These are phyloP conservation scores for Hypsopygia costalis DNA, from an alignment of 2,888 invertebrate species.

Conservation along the genomic window DNA sequence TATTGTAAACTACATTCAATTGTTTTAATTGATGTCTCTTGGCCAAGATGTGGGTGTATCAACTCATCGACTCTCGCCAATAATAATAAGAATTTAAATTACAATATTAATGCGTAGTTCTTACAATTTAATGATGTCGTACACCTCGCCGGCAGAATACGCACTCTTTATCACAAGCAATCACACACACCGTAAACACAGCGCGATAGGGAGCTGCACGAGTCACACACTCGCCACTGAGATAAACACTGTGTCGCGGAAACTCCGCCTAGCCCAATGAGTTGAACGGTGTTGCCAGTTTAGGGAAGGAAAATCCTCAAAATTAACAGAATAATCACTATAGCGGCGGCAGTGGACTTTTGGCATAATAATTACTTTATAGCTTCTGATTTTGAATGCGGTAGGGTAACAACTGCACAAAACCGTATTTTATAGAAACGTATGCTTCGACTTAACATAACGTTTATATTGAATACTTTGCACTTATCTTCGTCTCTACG, in stretches of 20 bases:
- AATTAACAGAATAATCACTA: too few relatives aligned
- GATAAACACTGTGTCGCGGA: conserved; percentile 42
- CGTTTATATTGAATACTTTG: too few relatives aligned
- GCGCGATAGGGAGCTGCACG: conserved; percentile 13
- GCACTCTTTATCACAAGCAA: conserved; percentile 50
- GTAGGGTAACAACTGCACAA: too few relatives aligned
- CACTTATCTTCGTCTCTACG: too few relatives aligned
- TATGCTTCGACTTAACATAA: too few relatives aligned
- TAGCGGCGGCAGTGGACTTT: too few relatives aligned
- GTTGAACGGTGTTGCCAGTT: conserved; percentile 40
- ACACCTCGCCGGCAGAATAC: conserved; percentile 21
- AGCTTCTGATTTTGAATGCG: too few relatives aligned
- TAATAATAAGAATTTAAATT: not conserved
- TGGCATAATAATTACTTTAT: too few relatives aligned
- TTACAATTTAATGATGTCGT: conserved; percentile 1
- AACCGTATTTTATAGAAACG: too few relatives aligned
- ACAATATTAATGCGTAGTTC: not conserved
- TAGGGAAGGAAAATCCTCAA: conserved; percentile 20
- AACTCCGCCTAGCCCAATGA: conserved; percentile 26
- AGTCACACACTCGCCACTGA: conserved; percentile 33
- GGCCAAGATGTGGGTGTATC: not conserved
- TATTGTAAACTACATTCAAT: not conserved
- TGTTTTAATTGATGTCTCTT: not conserved
- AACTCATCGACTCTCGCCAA: not conserved
- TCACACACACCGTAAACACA: conserved; percentile 50